A percentile compares a stretch with the other conserved stretches of the same genome.
phyloP scores from a whole-genome alignment of 2,888 invertebrate genomes.

The Gastracanthus pulcherrimus region DNA sequence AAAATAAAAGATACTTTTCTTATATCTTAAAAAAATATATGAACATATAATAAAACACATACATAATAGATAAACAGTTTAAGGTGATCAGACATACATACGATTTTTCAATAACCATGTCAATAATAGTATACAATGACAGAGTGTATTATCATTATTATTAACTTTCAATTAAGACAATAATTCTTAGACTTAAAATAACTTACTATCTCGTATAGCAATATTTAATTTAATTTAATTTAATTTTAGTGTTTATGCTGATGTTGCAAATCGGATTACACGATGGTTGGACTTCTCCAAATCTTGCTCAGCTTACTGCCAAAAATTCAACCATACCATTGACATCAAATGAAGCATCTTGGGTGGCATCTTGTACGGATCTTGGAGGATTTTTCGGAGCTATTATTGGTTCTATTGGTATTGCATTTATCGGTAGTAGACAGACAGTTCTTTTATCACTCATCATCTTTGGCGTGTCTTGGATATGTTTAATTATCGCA shows the following conservation, averaged over 20 bases:
- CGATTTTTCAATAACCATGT: no score
- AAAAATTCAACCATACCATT: slow-evolving; percentile 21
- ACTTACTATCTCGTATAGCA: no score
- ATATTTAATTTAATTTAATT: background rate
- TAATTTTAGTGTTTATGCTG: slow-evolving; percentile 62
- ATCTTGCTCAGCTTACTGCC: slow-evolving; percentile 56
- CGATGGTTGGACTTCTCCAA: slow-evolving; percentile 70
- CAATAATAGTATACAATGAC: no score
- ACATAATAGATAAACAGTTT: no score
- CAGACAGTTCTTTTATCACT: slow-evolving; percentile 44
- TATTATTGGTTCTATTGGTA: background rate
- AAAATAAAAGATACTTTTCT: no score
- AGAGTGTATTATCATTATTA: no score
- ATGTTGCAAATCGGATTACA: slow-evolving; percentile 63
- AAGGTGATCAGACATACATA: no score
- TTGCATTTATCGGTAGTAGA: slow-evolving; percentile 56
- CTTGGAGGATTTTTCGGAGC: background rate
- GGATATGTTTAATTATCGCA: slow-evolving; percentile 56
- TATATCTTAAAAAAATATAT: no score
- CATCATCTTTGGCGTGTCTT: slow-evolving; percentile 59
- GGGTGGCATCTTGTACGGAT: slow-evolving; percentile 63
- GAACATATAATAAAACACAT: no score
- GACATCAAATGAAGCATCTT: slow-evolving; percentile 62
- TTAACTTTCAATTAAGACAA: no score
- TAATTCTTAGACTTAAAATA: no score